Percentiles rank a stretch among this genome's conserved stretches.
phyloP scores from a whole-genome alignment of 1,140 invertebrate genomes.

The Lutraria rhynchaena region DNA sequence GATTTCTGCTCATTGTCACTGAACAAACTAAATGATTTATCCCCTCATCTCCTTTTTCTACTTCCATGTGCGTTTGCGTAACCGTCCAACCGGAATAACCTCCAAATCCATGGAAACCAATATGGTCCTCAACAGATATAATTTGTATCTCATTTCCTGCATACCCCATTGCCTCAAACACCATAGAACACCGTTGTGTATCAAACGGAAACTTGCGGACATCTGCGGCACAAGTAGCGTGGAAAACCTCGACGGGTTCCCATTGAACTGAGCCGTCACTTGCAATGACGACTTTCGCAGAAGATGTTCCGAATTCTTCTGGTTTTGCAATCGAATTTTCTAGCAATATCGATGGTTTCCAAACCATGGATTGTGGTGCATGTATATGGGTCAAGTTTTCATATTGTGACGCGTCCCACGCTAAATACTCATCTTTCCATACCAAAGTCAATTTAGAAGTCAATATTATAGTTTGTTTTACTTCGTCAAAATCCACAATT shows the following conservation, averaged over 20 bases:
- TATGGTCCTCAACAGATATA: neutral
- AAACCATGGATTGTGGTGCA: constrained; percentile 51
- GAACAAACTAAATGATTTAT: constrained; percentile 13
- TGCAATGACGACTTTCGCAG: constrained; percentile 3
- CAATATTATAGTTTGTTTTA: constrained; percentile 55
- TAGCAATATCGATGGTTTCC: constrained; percentile 59
- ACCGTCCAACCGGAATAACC: constrained; percentile 34
- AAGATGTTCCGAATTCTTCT: neutral
- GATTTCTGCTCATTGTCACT: constrained; percentile 65
- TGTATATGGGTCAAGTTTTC: constrained; percentile 18
- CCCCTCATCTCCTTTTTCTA: neutral
- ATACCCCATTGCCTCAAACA: constrained; percentile 38
- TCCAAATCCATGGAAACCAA: constrained; percentile 23
- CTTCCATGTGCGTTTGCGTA: constrained; percentile 10
- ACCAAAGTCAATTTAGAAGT: constrained; percentile 47
- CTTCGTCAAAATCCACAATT: constrained; percentile 55
- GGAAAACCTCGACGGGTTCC: constrained; percentile 86
- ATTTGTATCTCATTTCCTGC: constrained; percentile 12
- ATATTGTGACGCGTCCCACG: constrained; percentile 23
- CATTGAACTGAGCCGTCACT: constrained; percentile 44
- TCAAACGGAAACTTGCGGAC: constrained; percentile 98
- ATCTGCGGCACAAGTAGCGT: constrained; percentile 99
- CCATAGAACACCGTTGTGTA: constrained; percentile 95
- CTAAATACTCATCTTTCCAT: constrained; percentile 61
- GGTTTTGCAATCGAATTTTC: constrained; percentile 47